Evolutionary conservation across 2,113 vertebrate species (phyloP).

Genomic region (Melospiza georgiana): DNA sequence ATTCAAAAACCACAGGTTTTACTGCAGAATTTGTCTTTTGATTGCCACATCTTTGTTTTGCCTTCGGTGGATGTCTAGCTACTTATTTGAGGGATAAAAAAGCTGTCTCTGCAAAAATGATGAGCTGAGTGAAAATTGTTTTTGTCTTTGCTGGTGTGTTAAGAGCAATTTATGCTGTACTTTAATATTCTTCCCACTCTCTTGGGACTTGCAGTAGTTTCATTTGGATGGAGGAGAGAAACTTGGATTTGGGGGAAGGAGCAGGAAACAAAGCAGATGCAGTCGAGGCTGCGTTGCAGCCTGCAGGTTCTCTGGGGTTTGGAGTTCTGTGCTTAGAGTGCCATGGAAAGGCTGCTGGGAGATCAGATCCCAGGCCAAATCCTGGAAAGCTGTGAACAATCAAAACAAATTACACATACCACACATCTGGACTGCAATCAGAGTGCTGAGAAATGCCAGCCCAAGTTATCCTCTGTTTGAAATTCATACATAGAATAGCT

Average conservation of each 20-base stretch:
- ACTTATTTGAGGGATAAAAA: neutral
- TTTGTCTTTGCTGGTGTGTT: neutral
- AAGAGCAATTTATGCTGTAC: neutral
- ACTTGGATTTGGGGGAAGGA: neutral
- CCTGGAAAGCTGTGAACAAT: neutral
- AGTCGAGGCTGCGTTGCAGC: neutral
- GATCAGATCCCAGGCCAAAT: neutral
- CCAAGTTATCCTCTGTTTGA: neutral
- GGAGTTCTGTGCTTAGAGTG: neutral
- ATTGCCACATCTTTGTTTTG: conserved; percentile 19
- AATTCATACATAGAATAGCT: neutral
- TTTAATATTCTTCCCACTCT: neutral
- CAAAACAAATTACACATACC: neutral
- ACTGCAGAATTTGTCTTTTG: conserved; percentile 7
- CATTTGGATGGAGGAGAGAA: neutral
- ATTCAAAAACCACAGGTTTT: neutral
- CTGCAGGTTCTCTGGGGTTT: neutral
- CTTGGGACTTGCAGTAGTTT: neutral
- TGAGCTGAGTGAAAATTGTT: neutral
- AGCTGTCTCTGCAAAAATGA: conserved; percentile 1
- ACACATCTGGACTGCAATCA: neutral
- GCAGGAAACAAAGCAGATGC: neutral
- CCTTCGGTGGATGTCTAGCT: conserved; percentile 10
- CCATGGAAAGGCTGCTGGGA: neutral
- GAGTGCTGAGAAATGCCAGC: neutral